phyloP scores from a whole-genome alignment of 2,888 invertebrate species.

The Apodemia zela region DNA sequence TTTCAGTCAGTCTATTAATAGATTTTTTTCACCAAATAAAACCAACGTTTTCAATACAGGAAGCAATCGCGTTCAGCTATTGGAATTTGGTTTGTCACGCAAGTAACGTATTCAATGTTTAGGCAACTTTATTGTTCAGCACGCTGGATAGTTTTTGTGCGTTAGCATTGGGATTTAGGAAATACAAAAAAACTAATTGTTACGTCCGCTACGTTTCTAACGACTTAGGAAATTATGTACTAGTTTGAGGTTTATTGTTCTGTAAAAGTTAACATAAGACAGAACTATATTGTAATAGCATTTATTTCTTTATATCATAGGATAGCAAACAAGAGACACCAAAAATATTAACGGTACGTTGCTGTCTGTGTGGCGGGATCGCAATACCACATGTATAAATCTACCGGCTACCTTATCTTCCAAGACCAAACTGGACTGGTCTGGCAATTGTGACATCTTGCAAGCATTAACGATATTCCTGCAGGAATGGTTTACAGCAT shows the following conservation, averaged over 20 bases:
- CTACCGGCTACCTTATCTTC: no score
- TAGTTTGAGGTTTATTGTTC: neutral
- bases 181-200: constrained; percentile 24
- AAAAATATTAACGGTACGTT: no score
- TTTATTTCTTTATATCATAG: no score
- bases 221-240: constrained; percentile 11
- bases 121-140: constrained; percentile 40
- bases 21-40: constrained; percentile 7
- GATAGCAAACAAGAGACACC: no score
- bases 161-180: constrained; percentile 25
- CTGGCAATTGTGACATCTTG: no score
- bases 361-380: no score
- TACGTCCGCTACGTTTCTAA: constrained; percentile 20
- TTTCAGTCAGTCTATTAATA: neutral
- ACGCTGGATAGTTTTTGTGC: constrained; percentile 27
- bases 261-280: neutral
- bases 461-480: no score
- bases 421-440: no score
- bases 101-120: constrained; percentile 44
- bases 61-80: constrained; percentile 45
- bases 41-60: constrained; percentile 41
- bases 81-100: constrained; percentile 57
- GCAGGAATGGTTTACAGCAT: no score
- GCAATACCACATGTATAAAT: no score
- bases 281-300: no score